Base-by-base conservation (phyloP, 2,797 vertebrate genomes). In the Chromobotia macracanthus region DNA sequence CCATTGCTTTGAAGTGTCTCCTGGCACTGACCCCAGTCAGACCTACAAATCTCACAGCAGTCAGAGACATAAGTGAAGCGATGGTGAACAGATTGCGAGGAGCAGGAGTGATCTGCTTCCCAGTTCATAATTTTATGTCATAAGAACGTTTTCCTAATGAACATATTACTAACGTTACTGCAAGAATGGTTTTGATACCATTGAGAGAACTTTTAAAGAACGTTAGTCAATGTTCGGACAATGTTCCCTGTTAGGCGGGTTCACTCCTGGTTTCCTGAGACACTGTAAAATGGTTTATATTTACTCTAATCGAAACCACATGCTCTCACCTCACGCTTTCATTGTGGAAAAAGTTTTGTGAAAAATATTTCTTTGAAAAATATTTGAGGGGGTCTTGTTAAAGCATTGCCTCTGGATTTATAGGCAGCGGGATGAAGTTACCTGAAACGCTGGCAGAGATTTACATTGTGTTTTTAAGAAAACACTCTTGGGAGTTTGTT, bases 231-330 rank as follows among this genome's bases (percentile, higher is more conserved):
- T 4, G 4, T 28, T 28, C 28, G 2, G 28, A 28, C 28, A 28
- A 28, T 4, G 28, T 28, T 28, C 28, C 28, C 28, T 28, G 28
- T 28, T 28, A 4, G 28, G 2, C 4, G 4, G 28, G 28, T 28
- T 28, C 28, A 28, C 69, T 73, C 25, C 10, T 9, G 79, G 72
- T 46, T 60, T 56, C 82, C 69, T 46, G 38, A 65, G 75, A 72
- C 28, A 44, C 48, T 72, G 63, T 85, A 53, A 68, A 77, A 61
- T 13, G 80, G 68, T 78, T 87, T 38, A 12, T 41, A 41, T 84
- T 83, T 84, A 35, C 65, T 16, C n/a, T 88, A 87, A 88, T 86
- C 76, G 72, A 79, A 72, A 87, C 84, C 83, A 86, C 71, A 88
- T 89, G 88, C 82, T 75, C 65, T 77, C 75, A 82, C 85, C 77